A percentile compares a stretch with the other conserved stretches of the same genome.
These are phyloP conservation scores for Dendrolimus kikuchii DNA, from an alignment of 1,140 invertebrate species.

Conservation along the genomic window DNA sequence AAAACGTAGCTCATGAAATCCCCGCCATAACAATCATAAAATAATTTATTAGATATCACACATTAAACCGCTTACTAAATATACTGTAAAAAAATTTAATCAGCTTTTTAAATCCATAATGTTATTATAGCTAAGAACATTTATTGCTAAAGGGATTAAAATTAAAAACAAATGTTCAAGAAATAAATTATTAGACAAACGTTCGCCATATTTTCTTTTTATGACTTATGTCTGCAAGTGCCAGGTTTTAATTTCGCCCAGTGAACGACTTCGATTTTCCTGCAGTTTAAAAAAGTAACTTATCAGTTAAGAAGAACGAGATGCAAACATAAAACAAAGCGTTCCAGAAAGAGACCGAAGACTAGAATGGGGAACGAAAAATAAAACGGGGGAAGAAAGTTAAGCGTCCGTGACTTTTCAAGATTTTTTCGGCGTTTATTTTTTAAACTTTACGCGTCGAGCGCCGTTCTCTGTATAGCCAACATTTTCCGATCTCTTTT, in stretches of 20 bases:
- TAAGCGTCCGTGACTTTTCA: conserved; percentile 72
- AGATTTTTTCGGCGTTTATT: conserved; percentile 69
- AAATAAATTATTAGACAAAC: conserved; percentile 42
- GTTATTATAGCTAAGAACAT: background rate
- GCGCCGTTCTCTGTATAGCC: conserved; percentile 27
- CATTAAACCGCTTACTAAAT: too few species aligned
- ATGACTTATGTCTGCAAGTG: conserved; percentile 59
- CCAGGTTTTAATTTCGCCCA: conserved; percentile 62
- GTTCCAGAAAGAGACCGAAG: conserved; percentile 29
- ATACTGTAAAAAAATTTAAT: too few species aligned
- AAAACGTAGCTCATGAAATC: too few species aligned
- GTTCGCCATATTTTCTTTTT: conserved; percentile 57
- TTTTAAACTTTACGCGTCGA: conserved; percentile 63
- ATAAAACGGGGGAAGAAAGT: conserved; percentile 71
- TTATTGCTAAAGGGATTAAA: background rate
- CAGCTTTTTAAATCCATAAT: background rate
- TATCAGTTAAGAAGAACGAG: conserved; percentile 60
- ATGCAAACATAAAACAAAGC: conserved; percentile 25
- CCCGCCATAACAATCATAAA: too few species aligned
- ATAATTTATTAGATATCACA: too few species aligned
- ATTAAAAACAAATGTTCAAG: conserved; percentile 12
- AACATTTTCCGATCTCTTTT: conserved; percentile 52
- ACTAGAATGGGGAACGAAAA: conserved; percentile 61
- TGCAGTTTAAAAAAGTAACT: conserved; percentile 69
- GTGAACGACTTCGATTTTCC: conserved; percentile 62